Base-by-base conservation (phyloP, 2,113 vertebrate genomes). In the Alligator sinensis region DNA sequence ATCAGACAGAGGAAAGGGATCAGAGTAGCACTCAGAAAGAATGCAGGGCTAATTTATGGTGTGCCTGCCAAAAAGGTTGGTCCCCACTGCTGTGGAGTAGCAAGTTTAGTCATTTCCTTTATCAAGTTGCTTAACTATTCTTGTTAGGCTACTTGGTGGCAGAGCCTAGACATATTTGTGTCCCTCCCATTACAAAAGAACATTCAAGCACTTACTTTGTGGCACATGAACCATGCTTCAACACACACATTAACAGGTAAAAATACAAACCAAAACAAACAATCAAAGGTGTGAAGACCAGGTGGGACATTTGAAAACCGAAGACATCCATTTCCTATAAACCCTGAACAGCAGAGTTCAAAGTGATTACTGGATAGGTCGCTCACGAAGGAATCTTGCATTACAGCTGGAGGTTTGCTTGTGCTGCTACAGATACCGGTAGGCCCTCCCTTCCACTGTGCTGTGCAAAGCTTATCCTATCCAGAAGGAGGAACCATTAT, bases 231-330 rank as follows among this genome's bases (percentile, higher is more conserved):
- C 55, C 58, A 19, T 82, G 77, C 21, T 62, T 55, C 5, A 25
- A 28, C 30, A 30, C 3, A 61, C 34, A 68, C 4, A 1, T 27
- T 30, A 86, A 68, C 76, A 77, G 19, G 21, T 59, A 60, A 77
- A 78, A 60, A 13, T 10, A 10, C 28, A 28, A 19, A 0, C 0
- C 58, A 89, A 21, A 21, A 70, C 11, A 0, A 55, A 5, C 34
- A 85, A 82, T 85, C 0, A 5, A 30, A 30, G n/a, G 4, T 70
- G 1, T 1, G 34, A 85, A 75, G 11, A 21, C 4, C 18, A 61
- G 62, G 55, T 30, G 21, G 38, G 47, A 5, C 30, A 34, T 47
- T 70, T 10, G 21, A 34, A 70, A 34, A 30, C 18, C 9, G 30
- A n/a, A 17, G 64, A 68, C 14, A n/a, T 18, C 64, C 1, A 5